Conservation (phyloP, 2,113 vertebrate genomes). For the Geothlypis trichas region DNA sequence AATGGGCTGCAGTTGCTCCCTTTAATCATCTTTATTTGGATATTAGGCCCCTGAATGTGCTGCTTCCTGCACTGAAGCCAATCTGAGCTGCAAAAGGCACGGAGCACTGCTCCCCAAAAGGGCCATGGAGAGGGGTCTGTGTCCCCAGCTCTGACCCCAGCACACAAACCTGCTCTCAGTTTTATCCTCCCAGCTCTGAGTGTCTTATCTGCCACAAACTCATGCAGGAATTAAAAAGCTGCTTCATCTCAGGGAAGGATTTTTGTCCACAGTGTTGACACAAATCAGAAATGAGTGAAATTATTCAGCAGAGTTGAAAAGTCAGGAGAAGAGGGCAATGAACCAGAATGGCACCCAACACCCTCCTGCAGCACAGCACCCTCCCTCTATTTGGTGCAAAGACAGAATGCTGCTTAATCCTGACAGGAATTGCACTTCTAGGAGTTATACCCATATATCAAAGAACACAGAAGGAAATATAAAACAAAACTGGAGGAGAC, state of each 20-base stretch:
- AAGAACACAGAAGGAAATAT: neutral
- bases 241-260: neutral
- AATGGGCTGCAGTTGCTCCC: neutral
- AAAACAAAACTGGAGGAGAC: neutral
- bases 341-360: neutral
- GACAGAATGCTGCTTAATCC: neutral
- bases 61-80: neutral
- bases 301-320: neutral
- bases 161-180: neutral
- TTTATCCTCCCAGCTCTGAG: neutral
- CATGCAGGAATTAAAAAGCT: neutral
- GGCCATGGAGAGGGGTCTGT: rapidly evolving
- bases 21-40: neutral
- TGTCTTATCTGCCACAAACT: neutral
- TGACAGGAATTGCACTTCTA: neutral
- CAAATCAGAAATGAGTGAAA: neutral
- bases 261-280: neutral
- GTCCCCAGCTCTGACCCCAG: neutral
- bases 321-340: neutral
- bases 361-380: neutral
- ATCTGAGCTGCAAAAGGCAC: neutral
- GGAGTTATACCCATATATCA: neutral
- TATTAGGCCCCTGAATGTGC: neutral
- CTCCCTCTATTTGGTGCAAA: neutral
- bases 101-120: neutral